phyloP scores from a whole-genome alignment of 2,797 vertebrate species.

The Gymnothorax reevesii region DNA sequence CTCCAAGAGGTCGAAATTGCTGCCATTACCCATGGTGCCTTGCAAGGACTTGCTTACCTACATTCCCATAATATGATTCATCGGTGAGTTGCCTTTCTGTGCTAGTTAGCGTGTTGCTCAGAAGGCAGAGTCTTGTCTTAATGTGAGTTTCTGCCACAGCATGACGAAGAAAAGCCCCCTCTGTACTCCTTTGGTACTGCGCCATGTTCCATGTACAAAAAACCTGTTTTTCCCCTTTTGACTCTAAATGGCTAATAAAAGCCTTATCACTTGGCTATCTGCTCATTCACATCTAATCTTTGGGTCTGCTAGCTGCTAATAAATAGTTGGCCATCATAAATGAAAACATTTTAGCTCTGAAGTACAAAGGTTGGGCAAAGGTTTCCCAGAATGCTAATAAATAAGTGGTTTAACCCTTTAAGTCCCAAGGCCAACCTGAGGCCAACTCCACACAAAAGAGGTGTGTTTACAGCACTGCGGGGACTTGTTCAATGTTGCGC shows the following conservation, averaged over 20 bases:
- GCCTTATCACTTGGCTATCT: not conserved
- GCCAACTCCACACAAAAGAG: not conserved
- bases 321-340: not conserved
- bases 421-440: no score
- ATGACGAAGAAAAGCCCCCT: not conserved
- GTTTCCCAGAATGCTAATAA: not conserved
- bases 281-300: not conserved
- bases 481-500: no score
- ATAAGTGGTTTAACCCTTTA: not conserved
- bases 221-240: not conserved
- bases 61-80: conserved; percentile 98
- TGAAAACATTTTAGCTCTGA: not conserved
- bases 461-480: no score
- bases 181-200: not conserved
- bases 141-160: conserved; percentile 5
- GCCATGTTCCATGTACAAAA: not conserved
- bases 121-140: not conserved
- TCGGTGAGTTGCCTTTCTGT: conserved; percentile 73
- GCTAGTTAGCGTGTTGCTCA: not conserved
- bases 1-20: conserved; percentile 98
- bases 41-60: conserved; percentile 96
- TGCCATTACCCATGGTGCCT: conserved; percentile 99
- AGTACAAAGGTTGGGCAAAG: not conserved
- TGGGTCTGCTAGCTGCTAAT: not conserved
- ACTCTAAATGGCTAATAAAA: not conserved